Base-by-base conservation (phyloP, 2,113 vertebrate species). In the Mungos mungo region DNA sequence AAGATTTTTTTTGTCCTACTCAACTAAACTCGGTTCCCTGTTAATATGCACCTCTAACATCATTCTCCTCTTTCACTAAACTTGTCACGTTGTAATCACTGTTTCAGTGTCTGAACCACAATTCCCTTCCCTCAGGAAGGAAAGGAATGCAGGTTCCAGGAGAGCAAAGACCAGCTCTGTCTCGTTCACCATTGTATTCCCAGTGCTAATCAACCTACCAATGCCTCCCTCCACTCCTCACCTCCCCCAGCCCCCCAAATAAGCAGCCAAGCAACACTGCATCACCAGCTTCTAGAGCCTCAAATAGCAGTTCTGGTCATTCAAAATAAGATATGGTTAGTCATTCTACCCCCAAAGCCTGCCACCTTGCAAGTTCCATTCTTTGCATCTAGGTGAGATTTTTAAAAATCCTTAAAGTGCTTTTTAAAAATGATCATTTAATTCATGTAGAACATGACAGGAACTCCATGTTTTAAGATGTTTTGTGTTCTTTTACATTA, bases 401-500 rank as follows among this genome's bases (percentile, higher is more conserved):
- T 88, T 71, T 95, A 33, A 19, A 12, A 92, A 89, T 74, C 41
- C 19, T n/a, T 65, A 96, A 91, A 95, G 13, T 54, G 54, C 33
- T 57, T 91, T 89, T 80, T 89, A 47, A 21, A 33, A 88, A 85
- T 38, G 47, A 85, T 50, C 71, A 91, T 66, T 97, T 50, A 71
- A 47, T 6, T 84, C 52, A 68, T 29, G 4, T 88, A 52, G 81
- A 50, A 82, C 41, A 83, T 65, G 33, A 68, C 69, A 92, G 79
- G 74, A 88, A 92, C 21, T 60, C 66, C 35, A 63, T 8, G 69
- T 86, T 84, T 47, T 66, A 65, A 29, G 38, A 52, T 79, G 23
- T 91, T 95, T 91, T 18, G 11, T 60, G 13, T 60, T 92, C 57
- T 94, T 84, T 97, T 83, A 47, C 15, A 79, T 90, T 90, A 94